phyloP scores from a whole-genome alignment of 2,797 vertebrate genomes.

The Xerus rutilus region DNA sequence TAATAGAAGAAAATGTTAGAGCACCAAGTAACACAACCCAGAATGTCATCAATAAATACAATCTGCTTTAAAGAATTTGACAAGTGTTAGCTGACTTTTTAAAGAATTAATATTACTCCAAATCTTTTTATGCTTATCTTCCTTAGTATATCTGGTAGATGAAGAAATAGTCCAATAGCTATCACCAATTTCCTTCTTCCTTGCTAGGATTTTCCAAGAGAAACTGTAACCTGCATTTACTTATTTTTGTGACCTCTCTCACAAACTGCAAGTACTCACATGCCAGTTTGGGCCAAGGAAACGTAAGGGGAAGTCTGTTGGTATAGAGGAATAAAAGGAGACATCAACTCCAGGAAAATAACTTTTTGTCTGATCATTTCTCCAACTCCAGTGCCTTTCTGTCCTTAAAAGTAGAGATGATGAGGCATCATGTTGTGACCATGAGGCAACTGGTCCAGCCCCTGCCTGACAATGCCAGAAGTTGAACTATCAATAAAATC shows the following conservation, averaged over 20 bases:
- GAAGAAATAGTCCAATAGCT: not conserved
- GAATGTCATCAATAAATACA: constrained; percentile 28
- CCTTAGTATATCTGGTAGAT: not conserved
- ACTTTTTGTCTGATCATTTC: not conserved
- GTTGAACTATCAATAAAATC: not conserved
- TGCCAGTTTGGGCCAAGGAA: not conserved
- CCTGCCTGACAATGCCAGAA: not conserved
- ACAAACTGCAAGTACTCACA: not conserved
- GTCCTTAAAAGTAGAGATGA: not conserved
- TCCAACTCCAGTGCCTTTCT: not conserved
- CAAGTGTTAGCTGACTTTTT: not conserved
- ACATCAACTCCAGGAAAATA: not conserved
- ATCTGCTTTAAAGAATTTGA: not conserved
- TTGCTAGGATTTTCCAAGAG: not conserved
- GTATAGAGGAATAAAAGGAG: not conserved
- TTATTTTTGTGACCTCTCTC: not conserved
- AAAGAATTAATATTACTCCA: not conserved
- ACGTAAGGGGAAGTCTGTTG: not conserved
- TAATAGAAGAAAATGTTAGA: constrained; percentile 43
- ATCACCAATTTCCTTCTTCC: not conserved
- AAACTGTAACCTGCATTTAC: not conserved
- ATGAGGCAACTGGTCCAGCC: not conserved
- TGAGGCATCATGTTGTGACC: not conserved
- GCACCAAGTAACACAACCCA: not conserved
- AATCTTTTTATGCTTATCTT: not conserved